These are phyloP conservation scores for Eupithecia exiguata DNA, from an alignment of 2,888 invertebrate genomes.

Conservation along the genomic window DNA sequence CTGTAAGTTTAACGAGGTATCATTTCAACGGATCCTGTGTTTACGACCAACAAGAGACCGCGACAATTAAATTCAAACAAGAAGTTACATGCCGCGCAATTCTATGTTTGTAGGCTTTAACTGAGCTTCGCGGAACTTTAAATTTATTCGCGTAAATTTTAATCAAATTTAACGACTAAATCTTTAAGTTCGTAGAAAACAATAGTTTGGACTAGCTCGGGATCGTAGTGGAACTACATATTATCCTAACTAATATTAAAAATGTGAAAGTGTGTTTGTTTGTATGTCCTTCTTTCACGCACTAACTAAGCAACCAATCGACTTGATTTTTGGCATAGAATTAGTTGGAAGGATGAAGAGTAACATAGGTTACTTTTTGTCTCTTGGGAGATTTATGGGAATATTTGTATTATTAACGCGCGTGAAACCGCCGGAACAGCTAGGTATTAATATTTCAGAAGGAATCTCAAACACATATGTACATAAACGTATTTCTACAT, in stretches of 20 bases:
- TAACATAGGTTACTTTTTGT: no score
- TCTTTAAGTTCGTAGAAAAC: background rate
- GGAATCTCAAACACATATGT: no score
- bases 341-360: no score
- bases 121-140: background rate
- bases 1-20: constrained; percentile 60
- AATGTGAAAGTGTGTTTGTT: no score
- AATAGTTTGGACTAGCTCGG: background rate
- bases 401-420: no score
- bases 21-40: constrained; percentile 56
- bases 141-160: background rate
- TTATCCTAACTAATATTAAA: no score
- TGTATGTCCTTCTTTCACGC: no score
- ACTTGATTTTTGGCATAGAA: no score
- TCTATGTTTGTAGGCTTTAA: constrained; percentile 11
- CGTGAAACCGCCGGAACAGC: no score
- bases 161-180: background rate
- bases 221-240: background rate
- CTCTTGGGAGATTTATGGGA: no score
- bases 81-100: constrained; percentile 28
- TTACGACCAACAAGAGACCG: constrained; percentile 54
- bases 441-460: no score
- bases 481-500: background rate
- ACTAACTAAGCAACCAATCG: no score
- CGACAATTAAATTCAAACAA: constrained; percentile 52